Base-by-base conservation (phyloP, 2,113 vertebrate genomes). In the Oostethus manadensis region DNA sequence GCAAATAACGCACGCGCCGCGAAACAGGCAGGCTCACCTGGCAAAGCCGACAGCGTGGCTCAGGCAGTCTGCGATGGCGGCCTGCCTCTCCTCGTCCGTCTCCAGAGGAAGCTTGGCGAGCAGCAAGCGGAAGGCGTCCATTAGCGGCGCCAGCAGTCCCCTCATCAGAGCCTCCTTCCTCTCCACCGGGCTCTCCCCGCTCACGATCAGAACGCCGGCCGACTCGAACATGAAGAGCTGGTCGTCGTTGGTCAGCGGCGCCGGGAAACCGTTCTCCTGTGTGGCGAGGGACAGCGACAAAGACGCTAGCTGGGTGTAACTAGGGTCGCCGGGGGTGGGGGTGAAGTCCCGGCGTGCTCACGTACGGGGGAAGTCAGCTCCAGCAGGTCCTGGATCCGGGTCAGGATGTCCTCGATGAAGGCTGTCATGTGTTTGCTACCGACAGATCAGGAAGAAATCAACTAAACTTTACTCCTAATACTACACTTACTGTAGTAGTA, bases 181-280 rank as follows among this genome's bases (percentile, higher is more conserved):
- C 74, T 98, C 94, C 14, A 90, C 92, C 0, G 96, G 88, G 62
- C 93, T 93, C 50, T 99, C 97, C 0, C 93, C 93, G 70, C 93
- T 92, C 74, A 98, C 95, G 62, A 99, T 96, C 73, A 99, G 88
- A 3, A 97, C 89, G 38, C 97, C 96, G 3, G 94, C 97, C 43
- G 95, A 90, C 90, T 99, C 97, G 40, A 96, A 99, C 87, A 98
- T 94, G 79, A 99, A 98, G 10, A 99, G 91, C 85, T 99, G 96
- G 82, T 99, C 96, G 49, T 98, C 96, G 15, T 92, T 96, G 89
- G 92, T 98, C 81, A 99, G 82, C 72, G 94, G 83, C 17, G 92
- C 90, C 40, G 87, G 93, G 82, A 92, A 95, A 38, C 95, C 94
- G 53, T 99, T 99, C 60, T 98, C 95, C 97, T 98, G 85, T 18